Percentiles rank a stretch among this genome's conserved stretches.
Conservation (phyloP, 2,888 invertebrate species). For the Dryobotodes eremita region DNA sequence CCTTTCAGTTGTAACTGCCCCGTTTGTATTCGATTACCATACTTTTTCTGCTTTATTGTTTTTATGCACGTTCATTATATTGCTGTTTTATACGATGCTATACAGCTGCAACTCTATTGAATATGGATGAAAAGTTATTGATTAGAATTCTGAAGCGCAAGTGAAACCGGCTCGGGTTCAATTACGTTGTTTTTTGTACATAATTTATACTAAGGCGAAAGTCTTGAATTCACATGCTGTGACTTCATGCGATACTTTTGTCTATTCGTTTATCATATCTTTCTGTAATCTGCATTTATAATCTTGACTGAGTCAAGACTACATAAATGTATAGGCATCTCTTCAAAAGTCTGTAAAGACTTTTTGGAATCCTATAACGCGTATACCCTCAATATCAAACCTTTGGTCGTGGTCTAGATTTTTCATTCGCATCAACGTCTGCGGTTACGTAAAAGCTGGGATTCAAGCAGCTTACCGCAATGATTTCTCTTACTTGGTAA, state of each 20-base stretch:
- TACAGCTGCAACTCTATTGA: slow-evolving; percentile 55
- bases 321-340: not conserved
- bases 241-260: slow-evolving; percentile 12
- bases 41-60: slow-evolving; percentile 71
- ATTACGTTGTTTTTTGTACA: slow-evolving; percentile 16
- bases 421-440: slow-evolving; percentile 59
- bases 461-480: slow-evolving; percentile 72
- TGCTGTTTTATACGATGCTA: slow-evolving; percentile 49
- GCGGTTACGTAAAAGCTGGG: slow-evolving; percentile 73
- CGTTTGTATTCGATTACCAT: slow-evolving; percentile 79
- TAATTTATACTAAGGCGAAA: slow-evolving; percentile 6
- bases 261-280: not conserved
- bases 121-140: slow-evolving; percentile 62
- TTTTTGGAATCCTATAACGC: slow-evolving; percentile 21
- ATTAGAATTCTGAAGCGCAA: slow-evolving; percentile 43
- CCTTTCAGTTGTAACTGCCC: slow-evolving; percentile 79
- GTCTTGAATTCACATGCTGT: slow-evolving; percentile 9
- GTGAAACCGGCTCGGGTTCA: slow-evolving; percentile 37
- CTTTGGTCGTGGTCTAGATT: slow-evolving; percentile 45
- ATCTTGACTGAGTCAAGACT: not conserved
- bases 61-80: slow-evolving; percentile 64
- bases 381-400: slow-evolving; percentile 9
- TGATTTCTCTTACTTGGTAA: slow-evolving; percentile 62
- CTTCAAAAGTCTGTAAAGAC: not conserved
- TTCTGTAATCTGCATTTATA: not conserved